Conservation (phyloP, 2,888 invertebrate species). For the Gerris lacustris region DNA sequence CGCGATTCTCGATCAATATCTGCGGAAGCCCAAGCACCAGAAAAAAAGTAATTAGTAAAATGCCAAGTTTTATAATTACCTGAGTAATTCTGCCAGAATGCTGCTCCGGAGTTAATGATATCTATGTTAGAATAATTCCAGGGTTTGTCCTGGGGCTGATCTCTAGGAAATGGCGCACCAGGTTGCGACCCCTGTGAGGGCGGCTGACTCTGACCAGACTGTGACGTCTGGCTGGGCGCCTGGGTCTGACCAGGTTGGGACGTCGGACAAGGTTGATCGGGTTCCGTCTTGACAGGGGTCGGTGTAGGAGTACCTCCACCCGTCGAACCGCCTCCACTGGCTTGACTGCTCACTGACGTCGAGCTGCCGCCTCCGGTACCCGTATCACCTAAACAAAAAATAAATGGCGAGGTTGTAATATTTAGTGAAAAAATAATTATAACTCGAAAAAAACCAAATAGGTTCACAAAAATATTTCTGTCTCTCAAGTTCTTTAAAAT, state of each 20-base stretch:
- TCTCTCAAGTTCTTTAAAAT: too few species aligned
- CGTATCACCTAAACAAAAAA: background rate
- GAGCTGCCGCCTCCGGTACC: conserved; percentile 32
- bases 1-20: too few species aligned
- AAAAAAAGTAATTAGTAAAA: too few species aligned
- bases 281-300: conserved; percentile 33
- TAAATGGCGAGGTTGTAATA: background rate
- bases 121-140: conserved; percentile 63
- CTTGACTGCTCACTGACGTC: conserved; percentile 37
- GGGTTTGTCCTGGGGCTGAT: conserved; percentile 37
- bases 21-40: too few species aligned
- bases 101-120: conserved; percentile 65
- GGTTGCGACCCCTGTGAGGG: conserved; percentile 22
- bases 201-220: conserved; percentile 27
- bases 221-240: conserved; percentile 30
- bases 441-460: too few species aligned
- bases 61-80: conserved; percentile 45
- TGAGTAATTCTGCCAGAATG: conserved; percentile 86
- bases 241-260: background rate
- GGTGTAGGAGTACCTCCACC: conserved; percentile 33
- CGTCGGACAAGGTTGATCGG: background rate
- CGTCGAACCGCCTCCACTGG: conserved; percentile 38
- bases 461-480: too few species aligned
- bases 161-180: conserved; percentile 1
- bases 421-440: conserved; percentile 9